Base-by-base conservation (phyloP, 2,888 invertebrate species). In the Acanthosoma haemorrhoidale region DNA sequence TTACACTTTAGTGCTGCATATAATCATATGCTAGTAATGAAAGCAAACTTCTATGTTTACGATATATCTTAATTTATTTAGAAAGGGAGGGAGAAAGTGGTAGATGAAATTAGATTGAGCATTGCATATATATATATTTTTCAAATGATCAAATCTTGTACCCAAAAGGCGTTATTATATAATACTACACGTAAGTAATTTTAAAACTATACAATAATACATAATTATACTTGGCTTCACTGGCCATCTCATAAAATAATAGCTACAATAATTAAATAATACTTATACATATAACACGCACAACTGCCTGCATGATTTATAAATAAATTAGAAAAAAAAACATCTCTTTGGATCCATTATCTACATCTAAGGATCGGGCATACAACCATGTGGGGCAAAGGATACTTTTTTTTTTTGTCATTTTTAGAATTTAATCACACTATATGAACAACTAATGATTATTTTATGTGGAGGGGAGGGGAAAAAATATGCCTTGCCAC, bases 1-100 rank as follows among this genome's bases (percentile, higher is more conserved):
- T 70, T 70, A 72, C 68, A 72, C 72, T 72, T 72, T 72, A 72
- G 72, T 72, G 72, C 72, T 72, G 72, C 72, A 72, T 72, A 72
- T 68, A 5, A 29, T 21, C 31, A 32, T 72, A 72, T 72, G 72
- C 72, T 63, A 70, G 68, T 72, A 57, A 70, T 67, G 36, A 67
- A 67, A 67, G 67, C 67, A 51, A 66, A 67, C 3, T 51, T 16
- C 67, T 67, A 43, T 57, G 32, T 67, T 51, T 67, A 57, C 13
- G 4, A 36, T 5, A 61, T 61, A 61, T 31, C 21, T 61, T 39
- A 39, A 38, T 29, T 25, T 59, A 34, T 64, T 2, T 29, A 64
- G 39, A 63, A 8, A 63, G 31, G 63, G 38, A 39, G 39, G 41
- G 41, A 8, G 29, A 29, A 39, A 21, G 39, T 16, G 39, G n/a